phyloP scores from a whole-genome alignment of 2,888 invertebrate genomes.

The Celastrina argiolus region DNA sequence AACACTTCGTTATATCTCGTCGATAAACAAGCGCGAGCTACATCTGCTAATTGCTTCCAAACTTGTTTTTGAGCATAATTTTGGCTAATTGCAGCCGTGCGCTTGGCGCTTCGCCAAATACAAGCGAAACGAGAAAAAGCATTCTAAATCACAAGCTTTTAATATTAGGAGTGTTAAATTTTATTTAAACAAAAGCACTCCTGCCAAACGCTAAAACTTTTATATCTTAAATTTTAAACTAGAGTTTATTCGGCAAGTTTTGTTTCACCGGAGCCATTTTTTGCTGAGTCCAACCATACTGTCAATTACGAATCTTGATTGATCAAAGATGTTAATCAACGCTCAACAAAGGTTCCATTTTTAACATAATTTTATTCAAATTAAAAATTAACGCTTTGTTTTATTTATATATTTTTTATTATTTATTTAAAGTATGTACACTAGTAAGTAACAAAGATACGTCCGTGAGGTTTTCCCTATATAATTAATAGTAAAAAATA shows the following conservation, averaged over 20 bases:
- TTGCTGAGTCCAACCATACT: neutral
- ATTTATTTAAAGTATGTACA: neutral
- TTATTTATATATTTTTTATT: neutral
- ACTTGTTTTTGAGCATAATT: conserved; percentile 74
- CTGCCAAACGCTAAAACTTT: conserved; percentile 12
- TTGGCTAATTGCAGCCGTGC: conserved; percentile 69
- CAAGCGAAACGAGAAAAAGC: conserved; percentile 49
- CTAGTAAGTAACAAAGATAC: neutral
- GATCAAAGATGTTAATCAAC: neutral
- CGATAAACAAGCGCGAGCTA: conserved; percentile 54
- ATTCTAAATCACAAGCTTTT: conserved; percentile 53
- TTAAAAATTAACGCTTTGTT: neutral
- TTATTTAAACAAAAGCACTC: conserved; percentile 19
- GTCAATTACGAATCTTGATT: neutral
- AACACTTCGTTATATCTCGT: conserved; percentile 33
- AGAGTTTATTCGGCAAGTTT: conserved; percentile 3
- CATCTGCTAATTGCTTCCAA: conserved; percentile 71
- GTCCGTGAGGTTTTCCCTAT: no score
- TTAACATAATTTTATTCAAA: neutral
- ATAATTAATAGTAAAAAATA: no score
- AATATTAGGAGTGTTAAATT: conserved; percentile 37
- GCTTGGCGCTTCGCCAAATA: conserved; percentile 60
- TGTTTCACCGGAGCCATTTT: neutral
- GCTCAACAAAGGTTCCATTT: conserved; percentile 3
- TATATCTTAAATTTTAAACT: neutral